Evolutionary conservation across 1,140 invertebrate genomes (phyloP).

Genomic region (Phymastichus coffea): DNA sequence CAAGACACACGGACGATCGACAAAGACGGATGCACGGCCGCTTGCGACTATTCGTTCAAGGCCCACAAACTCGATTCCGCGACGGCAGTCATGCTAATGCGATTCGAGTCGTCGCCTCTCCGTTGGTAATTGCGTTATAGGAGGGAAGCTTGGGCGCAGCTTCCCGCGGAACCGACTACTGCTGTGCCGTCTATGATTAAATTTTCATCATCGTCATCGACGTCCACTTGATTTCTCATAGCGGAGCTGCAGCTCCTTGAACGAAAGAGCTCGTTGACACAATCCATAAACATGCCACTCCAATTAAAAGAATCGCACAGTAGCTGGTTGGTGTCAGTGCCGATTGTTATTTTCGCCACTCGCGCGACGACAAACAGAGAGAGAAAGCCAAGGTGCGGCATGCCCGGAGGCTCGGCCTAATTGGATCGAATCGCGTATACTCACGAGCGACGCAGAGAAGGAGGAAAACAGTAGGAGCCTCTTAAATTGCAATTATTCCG

Average conservation of each 20-base stretch:
- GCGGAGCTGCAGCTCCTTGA: conserved; percentile 21
- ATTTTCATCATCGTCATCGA: conserved; percentile 14
- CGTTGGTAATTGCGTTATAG: conserved; percentile 41
- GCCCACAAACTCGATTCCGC: conserved; percentile 42
- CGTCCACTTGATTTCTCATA: conserved; percentile 24
- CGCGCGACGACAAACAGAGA: neutral
- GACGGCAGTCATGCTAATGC: conserved; percentile 28
- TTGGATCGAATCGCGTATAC: conserved; percentile 42
- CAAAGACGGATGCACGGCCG: neutral
- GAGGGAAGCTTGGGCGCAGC: too few relatives aligned
- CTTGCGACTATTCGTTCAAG: conserved; percentile 28
- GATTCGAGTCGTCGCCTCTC: conserved; percentile 34
- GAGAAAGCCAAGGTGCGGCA: neutral
- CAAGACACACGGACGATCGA: neutral
- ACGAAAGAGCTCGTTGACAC: too few relatives aligned
- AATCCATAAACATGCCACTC: too few relatives aligned
- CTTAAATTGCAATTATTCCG: conserved; percentile 45
- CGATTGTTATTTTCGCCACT: neutral
- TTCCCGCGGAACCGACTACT: conserved; percentile 30
- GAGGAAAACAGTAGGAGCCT: too few relatives aligned
- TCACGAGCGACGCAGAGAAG: too few relatives aligned
- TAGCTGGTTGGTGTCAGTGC: too few relatives aligned
- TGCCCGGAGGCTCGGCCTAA: conserved; percentile 35
- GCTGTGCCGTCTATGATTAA: conserved; percentile 7
- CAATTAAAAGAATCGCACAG: too few relatives aligned